phyloP scores from a whole-genome alignment of 2,888 invertebrate species.

The Tipula lateralis region DNA sequence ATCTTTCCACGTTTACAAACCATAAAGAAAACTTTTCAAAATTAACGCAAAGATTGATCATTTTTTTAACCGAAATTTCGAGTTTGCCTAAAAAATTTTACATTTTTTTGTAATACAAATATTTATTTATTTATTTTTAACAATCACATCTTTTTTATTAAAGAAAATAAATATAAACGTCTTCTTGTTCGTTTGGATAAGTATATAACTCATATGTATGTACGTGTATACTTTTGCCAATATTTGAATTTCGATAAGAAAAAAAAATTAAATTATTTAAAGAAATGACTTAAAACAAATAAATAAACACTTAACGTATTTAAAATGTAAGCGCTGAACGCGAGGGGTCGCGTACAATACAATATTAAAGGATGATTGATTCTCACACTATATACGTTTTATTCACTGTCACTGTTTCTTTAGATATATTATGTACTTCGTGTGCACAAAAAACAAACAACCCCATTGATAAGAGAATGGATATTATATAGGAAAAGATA shows the following conservation, averaged over 20 bases:
- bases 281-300: not conserved
- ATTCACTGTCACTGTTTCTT: no score
- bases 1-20: not conserved
- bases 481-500: not conserved
- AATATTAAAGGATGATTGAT: no score
- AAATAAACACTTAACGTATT: not conserved
- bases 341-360: no score
- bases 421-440: not conserved
- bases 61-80: not conserved
- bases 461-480: not conserved
- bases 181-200: conserved; percentile 4
- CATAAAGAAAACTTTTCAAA: not conserved
- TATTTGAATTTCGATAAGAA: conserved; percentile 6
- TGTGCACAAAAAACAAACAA: not conserved
- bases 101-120: not conserved
- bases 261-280: not conserved
- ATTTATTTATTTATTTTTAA: not conserved
- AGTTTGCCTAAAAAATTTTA: not conserved
- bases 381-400: no score
- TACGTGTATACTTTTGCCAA: not conserved
- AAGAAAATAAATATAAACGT: not conserved
- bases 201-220: not conserved
- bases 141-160: conserved; percentile 11
- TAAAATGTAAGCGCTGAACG: not conserved
- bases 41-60: conserved; percentile 24